Conservation (phyloP, 2,888 invertebrate genomes). For the Stenodera caucasica region DNA sequence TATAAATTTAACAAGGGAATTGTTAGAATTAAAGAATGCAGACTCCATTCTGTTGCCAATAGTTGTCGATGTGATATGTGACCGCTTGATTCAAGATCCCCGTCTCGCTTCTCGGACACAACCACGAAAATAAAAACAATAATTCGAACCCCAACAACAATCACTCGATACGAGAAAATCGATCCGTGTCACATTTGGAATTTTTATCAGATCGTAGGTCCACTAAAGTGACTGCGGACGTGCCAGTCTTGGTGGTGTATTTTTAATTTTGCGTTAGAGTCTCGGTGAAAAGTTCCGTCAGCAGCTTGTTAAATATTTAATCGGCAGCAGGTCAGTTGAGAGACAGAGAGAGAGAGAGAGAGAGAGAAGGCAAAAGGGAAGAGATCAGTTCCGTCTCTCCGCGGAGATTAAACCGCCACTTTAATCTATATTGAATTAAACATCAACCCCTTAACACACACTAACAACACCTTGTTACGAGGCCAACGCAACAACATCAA, state of each 20-base stretch:
- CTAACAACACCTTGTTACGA: conserved; percentile 28
- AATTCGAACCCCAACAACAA: too few species aligned
- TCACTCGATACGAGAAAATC: too few species aligned
- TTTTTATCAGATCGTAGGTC: not conserved
- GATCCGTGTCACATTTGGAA: not conserved
- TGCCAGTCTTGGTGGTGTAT: conserved; percentile 35
- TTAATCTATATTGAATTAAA: conserved; percentile 51
- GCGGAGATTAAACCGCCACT: conserved; percentile 49
- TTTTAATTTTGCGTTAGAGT: conserved; percentile 45
- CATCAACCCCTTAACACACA: conserved; percentile 43
- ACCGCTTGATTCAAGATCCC: conserved; percentile 21
- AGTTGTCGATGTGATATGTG: conserved; percentile 33
- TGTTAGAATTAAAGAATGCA: conserved; percentile 40
- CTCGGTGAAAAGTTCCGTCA: conserved; percentile 42
- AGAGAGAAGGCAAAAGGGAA: conserved; percentile 31
- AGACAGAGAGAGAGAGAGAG: conserved; percentile 6
- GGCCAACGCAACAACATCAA: conserved; percentile 9
- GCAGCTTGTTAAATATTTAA: conserved; percentile 42
- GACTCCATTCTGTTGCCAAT: conserved; percentile 39
- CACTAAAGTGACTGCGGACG: conserved; percentile 26
- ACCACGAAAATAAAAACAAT: too few species aligned
- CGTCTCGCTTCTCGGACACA: not conserved
- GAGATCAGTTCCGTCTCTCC: conserved; percentile 34
- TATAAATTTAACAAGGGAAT: conserved; percentile 36
- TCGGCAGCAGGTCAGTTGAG: conserved; percentile 29